Base-by-base conservation (phyloP, 2,113 vertebrate genomes). In the Hemiprocne comata region DNA sequence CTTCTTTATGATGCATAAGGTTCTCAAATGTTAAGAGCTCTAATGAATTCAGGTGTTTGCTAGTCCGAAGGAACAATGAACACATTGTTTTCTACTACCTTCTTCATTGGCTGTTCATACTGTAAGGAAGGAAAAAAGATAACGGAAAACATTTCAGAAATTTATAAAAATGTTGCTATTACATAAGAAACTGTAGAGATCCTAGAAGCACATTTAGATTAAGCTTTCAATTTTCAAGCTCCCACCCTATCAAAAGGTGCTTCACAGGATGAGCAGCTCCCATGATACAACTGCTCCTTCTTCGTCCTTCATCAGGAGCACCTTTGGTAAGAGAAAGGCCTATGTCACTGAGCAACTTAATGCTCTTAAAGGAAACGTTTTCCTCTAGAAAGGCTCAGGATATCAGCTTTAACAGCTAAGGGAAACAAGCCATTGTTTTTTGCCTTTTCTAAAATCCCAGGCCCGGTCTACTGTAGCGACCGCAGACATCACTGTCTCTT, bases 1-100 rank as follows among this genome's bases (percentile, higher is more conserved):
- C 61, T 65, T 77, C 50, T 77, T 7, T 42, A 3, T 2, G 2
- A 7, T 53, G 25, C 9, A 23, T 15, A 36, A 76, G 46, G 28
- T 31, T 24, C 29, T 60, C 38, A 73, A 46, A 57, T 14, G 3
- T 76, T 46, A 44, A n/a, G 50, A 90, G 54, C 40, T 79, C 29
- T 31, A 38, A n/a, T 28, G 40, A 75, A 77, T 66, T 44, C 72
- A 51, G 26, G 12, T 7, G 3, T 31, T 73, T 86, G 16, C 77
- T 95, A 94, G 64, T 96, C 85, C 85, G 94, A 93, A 71, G 94
- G 17, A 87, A 92, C 46, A 61, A 73, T 0, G 1, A 54, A 46
- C 24, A 76, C n/a, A 0, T 42, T 26, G 11, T 40, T 76, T 51
- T 95, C 80, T 87, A 65, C 75, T 53, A 3, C 21, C 18, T 71